Base-by-base conservation (phyloP, 2,797 vertebrate genomes). In the Phataginus tricuspis region DNA sequence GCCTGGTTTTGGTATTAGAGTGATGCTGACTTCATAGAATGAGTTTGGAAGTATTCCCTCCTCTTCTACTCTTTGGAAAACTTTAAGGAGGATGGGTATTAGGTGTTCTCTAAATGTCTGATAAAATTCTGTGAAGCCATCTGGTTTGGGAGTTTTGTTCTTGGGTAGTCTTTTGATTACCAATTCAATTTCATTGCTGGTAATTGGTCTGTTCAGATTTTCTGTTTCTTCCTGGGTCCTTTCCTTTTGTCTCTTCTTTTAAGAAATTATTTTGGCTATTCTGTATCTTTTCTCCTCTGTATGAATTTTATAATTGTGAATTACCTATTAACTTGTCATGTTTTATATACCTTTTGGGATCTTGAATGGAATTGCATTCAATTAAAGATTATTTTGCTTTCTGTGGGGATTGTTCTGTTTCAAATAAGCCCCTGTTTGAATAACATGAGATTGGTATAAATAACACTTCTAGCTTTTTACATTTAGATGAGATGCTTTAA, bases 221-320 rank as follows among this genome's bases (percentile, higher is more conserved):
- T 42, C 42, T 42, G 42, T 42, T 42, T 42, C 42, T 42, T 42
- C 42, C 42, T 42, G n/a, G n/a, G n/a, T 75, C 69, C 49, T 78
- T 55, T 42, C 34, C 71, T 61, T 92, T 92, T 74, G 25, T 49
- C 39, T 59, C n/a, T 49, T 90, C 61, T 78, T 95, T 86, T 80
- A 68, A 6, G 80, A 31, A 92, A 69, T 77, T 87, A 57, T 66
- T 49, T 39, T 92, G 68, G 42, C 64, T 93, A 25, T 92, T 90
- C 19, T 94, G 23, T 69, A 45, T 37, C n/a, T 84, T 57, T 86
- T 77, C 14, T 91, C 39, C 79, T 69, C 2, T 74, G 0, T 80
- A 16, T 94, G 68, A 55, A 77, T 66, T 90, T 94, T 64, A 95
- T 19, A 90, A 95, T 61, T 95, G 12, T 95, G 61, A 90, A 75